Base-by-base conservation (phyloP, 2,888 invertebrate species). In the Teinopalpus imperialis region DNA sequence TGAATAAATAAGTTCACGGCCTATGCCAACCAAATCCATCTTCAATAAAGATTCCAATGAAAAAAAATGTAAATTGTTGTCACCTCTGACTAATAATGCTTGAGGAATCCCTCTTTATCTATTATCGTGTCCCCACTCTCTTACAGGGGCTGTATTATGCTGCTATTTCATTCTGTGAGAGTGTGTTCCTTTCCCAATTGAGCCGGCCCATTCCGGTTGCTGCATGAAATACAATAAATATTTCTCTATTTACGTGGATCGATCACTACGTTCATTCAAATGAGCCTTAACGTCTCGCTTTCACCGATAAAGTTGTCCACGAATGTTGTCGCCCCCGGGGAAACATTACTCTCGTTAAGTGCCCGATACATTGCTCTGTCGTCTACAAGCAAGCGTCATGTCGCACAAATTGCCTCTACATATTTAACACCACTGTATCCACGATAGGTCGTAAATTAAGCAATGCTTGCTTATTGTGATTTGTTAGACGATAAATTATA, bases 301-400 rank as follows among this genome's bases (percentile, higher is more conserved):
- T 21, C 36, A 9, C 34, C 29, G 43, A 43, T 43, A 43, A 36
- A 43, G 29, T 36, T 36, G 43, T 43, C 27, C 29, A 29, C 40
- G 40, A 29, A 29, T 43, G 37, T 37, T 27, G 37, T 27, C 37
- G 43, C 43, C 43, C 29, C 14, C 9, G 43, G 36, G 32, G 43
- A 36, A 23, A 36, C 43, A 43, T 43, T 36, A 43, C 13, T 43
- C 43, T 27, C 21, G 43, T 27, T 43, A 36, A 43, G 43, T 35
- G 43, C 30, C 23, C 43, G 43, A 36, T 36, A 35, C 29, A 12
- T 40, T 40, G 30, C 43, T 20, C 34, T 26, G 36, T 36, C 42
- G 34, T 35, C 23, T 30, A 36, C 23, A 30, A 43, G 35, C 23
- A 21, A 29, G 43, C 36, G 36, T 36, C 35, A 30, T 43, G 43